Evolutionary conservation across 2,888 invertebrate genomes (phyloP).

Genomic region (Perizoma affinitatum): DNA sequence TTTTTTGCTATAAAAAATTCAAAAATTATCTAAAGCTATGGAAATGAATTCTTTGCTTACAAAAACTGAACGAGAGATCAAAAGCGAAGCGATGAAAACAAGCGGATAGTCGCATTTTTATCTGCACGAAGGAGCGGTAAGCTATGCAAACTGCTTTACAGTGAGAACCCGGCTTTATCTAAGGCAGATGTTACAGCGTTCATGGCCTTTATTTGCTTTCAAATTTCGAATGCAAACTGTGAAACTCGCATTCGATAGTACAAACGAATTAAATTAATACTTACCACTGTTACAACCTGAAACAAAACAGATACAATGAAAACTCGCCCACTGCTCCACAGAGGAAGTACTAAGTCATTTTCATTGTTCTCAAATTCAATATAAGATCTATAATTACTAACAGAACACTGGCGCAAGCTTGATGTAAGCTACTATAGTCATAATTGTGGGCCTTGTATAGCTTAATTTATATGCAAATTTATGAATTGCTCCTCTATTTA

Average conservation of each 20-base stretch:
- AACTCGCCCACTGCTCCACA: too few relatives aligned
- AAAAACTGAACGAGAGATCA: constrained; percentile 26
- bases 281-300: too few relatives aligned
- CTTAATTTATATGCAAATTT: constrained; percentile 43
- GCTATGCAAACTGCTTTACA: constrained; percentile 61
- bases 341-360: too few relatives aligned
- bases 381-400: too few relatives aligned
- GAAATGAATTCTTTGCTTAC: constrained; percentile 31
- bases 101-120: constrained; percentile 61
- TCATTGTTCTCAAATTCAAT: too few relatives aligned
- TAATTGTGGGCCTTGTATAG: constrained; percentile 55
- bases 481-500: constrained; percentile 17
- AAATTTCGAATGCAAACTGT: constrained; percentile 74
- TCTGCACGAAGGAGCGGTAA: constrained; percentile 45
- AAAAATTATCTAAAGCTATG: constrained; percentile 21
- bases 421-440: constrained; percentile 49
- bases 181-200: constrained; percentile 56
- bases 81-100: constrained; percentile 43
- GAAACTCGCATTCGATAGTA: constrained; percentile 58
- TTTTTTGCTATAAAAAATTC: constrained; percentile 11
- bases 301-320: too few relatives aligned
- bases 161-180: constrained; percentile 56
- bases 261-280: background rate
- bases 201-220: constrained; percentile 63
- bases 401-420: constrained; percentile 40